Percentiles rank a stretch among this genome's conserved stretches.
phyloP scores from a whole-genome alignment of 2,797 vertebrate species.

The Centroberyx gerrardi region DNA sequence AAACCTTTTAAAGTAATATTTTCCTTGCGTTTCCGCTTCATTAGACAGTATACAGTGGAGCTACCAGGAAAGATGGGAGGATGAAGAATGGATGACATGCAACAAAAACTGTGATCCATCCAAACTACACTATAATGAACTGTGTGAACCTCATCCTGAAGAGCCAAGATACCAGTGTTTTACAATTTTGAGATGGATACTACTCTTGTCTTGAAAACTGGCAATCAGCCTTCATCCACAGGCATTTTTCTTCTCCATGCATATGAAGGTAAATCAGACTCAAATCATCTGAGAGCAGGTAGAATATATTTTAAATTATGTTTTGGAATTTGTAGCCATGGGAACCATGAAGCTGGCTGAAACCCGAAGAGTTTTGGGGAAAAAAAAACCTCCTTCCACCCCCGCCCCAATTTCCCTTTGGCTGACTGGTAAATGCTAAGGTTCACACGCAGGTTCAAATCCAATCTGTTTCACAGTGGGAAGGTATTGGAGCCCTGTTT shows the following conservation, averaged over 20 bases:
- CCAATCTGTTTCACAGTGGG: slow-evolving; percentile 76
- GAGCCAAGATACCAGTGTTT: neutral
- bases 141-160: neutral
- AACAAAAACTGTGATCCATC: no score
- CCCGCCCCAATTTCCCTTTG: slow-evolving; percentile 35
- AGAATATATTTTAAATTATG: no score
- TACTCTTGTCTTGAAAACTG: neutral
- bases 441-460: slow-evolving; percentile 76
- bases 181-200: neutral
- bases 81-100: no score
- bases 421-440: slow-evolving; percentile 41
- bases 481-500: slow-evolving; percentile 65
- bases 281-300: neutral
- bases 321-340: no score
- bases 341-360: no score
- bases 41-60: no score
- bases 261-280: slow-evolving; percentile 29
- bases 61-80: no score
- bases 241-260: slow-evolving; percentile 9
- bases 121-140: no score
- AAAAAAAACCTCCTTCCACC: slow-evolving; percentile 17
- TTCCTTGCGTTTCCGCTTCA: no score
- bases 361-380: no score
- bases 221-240: neutral
- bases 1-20: no score